Evolutionary conservation across 2,113 vertebrate species (phyloP).

Genomic region (Daboia siamensis): DNA sequence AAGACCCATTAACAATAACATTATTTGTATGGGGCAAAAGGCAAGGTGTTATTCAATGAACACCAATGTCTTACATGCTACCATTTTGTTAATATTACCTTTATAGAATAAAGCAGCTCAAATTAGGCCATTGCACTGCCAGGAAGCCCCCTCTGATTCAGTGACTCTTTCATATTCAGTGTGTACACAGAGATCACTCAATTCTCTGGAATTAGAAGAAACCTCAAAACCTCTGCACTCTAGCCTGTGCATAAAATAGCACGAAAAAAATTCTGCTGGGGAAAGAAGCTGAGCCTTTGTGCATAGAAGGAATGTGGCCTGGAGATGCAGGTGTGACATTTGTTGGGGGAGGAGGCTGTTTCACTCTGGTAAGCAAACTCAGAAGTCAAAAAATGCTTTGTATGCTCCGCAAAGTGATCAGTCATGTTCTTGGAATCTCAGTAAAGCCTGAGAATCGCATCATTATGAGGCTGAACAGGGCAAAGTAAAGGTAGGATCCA

Average conservation of each 20-base stretch:
- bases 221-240: slow-evolving; percentile 24
- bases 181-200: slow-evolving; percentile 29
- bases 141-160: slow-evolving; percentile 3
- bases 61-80: neutral
- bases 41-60: neutral
- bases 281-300: slow-evolving; percentile 3
- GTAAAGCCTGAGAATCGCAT: slow-evolving; percentile 1
- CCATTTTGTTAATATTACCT: neutral
- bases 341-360: neutral
- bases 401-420: neutral
- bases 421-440: slow-evolving; percentile 10
- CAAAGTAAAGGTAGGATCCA: neutral
- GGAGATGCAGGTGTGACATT: slow-evolving; percentile 16
- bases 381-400: slow-evolving; percentile 26
- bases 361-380: slow-evolving; percentile 18
- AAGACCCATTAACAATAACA: neutral
- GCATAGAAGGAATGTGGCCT: neutral
- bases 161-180: neutral
- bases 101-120: neutral
- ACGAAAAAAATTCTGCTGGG: slow-evolving; percentile 17
- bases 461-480: neutral
- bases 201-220: slow-evolving; percentile 28
- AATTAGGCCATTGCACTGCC: neutral
- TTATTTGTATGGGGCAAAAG: neutral
- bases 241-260: slow-evolving; percentile 17